Conservation (phyloP, 1,140 invertebrate species). For the Saccostrea glomerata region DNA sequence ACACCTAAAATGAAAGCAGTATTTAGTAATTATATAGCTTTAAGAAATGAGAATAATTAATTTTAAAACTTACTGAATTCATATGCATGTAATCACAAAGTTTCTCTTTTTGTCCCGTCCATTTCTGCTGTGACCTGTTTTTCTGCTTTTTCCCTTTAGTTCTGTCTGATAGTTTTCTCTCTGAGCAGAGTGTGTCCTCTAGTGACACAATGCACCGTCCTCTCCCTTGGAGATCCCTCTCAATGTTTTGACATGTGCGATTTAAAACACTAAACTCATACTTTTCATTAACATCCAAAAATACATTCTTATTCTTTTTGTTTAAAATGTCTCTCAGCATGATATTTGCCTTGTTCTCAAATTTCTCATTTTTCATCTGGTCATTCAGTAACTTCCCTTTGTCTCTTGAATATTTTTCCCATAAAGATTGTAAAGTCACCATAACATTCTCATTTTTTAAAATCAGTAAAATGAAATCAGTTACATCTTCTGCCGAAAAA, state of each 20-base stretch:
- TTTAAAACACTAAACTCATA: slow-evolving; percentile 1
- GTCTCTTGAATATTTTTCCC: not conserved
- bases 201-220: not conserved
- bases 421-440: not conserved
- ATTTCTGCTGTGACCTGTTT: not conserved
- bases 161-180: not conserved
- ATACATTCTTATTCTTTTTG: not conserved
- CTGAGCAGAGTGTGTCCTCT: not conserved
- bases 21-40: too few species aligned
- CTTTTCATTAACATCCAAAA: slow-evolving; percentile 14
- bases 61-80: slow-evolving; percentile 14
- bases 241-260: not conserved
- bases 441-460: not conserved
- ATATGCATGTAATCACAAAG: slow-evolving; percentile 11
- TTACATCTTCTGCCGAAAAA: not conserved
- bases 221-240: not conserved
- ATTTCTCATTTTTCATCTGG: not conserved
- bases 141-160: not conserved
- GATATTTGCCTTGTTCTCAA: not conserved
- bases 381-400: not conserved
- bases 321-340: not conserved
- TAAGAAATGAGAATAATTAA: too few species aligned
- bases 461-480: slow-evolving; percentile 6
- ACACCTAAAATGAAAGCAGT: too few species aligned
- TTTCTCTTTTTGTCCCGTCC: not conserved